These are phyloP conservation scores for Lota lota DNA, from an alignment of 2,113 vertebrate species.

Conservation along the genomic window DNA sequence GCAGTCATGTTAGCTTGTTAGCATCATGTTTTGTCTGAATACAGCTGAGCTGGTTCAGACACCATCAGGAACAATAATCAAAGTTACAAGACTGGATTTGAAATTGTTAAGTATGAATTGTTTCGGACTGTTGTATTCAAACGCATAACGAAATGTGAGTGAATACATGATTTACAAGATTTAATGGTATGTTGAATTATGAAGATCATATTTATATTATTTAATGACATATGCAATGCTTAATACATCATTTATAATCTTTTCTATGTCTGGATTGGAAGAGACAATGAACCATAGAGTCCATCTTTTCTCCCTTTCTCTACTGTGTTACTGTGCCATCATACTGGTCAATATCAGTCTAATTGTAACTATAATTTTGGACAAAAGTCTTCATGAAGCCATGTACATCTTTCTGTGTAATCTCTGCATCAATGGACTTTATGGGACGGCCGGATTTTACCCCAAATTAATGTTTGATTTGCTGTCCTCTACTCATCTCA, in stretches of 20 bases:
- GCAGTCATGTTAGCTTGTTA: too few species aligned
- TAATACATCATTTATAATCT: neutral
- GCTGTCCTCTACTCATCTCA: neutral
- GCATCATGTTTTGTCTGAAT: too few species aligned
- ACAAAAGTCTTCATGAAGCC: neutral
- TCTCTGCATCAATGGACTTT: slow-evolving; percentile 1
- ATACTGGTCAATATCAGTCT: neutral
- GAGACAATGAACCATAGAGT: neutral
- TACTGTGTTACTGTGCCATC: neutral
- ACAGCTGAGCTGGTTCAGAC: too few species aligned
- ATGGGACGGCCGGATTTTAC: neutral
- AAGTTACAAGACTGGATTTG: too few species aligned
- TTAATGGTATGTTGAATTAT: neutral
- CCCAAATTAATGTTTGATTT: neutral
- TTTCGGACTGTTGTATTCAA: too few species aligned
- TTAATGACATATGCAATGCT: neutral
- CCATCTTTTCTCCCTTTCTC: neutral
- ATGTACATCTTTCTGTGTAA: neutral
- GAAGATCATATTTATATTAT: neutral
- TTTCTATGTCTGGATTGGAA: neutral
- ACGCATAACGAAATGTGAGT: too few species aligned
- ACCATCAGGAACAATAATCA: too few species aligned
- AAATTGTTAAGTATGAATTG: too few species aligned
- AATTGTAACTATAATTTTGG: neutral
- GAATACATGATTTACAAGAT: too few species aligned